These are phyloP conservation scores for Nothobranchius furzeri DNA, from an alignment of 2,113 vertebrate genomes.

Conservation along the genomic window DNA sequence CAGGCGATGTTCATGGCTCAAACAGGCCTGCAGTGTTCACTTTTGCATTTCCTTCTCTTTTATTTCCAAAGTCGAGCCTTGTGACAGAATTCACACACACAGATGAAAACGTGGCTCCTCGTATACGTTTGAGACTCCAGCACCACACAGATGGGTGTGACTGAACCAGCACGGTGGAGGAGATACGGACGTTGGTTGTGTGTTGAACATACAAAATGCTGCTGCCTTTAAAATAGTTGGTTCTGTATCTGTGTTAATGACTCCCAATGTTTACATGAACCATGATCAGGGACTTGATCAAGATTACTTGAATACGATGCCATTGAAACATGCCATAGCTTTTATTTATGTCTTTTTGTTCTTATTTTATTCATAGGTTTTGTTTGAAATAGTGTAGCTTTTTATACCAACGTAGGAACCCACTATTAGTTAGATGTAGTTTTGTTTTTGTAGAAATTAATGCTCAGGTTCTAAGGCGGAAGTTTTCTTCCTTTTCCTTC, in stretches of 20 bases:
- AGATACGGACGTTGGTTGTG: constrained; percentile 37
- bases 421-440: constrained; percentile 48
- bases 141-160: constrained; percentile 52
- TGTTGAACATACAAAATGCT: constrained; percentile 72
- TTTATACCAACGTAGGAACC: constrained; percentile 55
- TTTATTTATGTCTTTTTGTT: constrained; percentile 73
- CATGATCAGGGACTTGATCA: constrained; percentile 84
- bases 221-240: constrained; percentile 78
- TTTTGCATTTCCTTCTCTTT: neutral
- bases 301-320: constrained; percentile 88
- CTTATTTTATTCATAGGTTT: constrained; percentile 25
- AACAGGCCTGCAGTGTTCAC: constrained; percentile 12
- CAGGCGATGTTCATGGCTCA: constrained; percentile 38
- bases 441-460: constrained; percentile 41
- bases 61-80: constrained; percentile 57
- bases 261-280: constrained; percentile 81
- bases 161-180: constrained; percentile 59
- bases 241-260: constrained; percentile 75
- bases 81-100: constrained; percentile 21
- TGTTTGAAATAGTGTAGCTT: constrained; percentile 62
- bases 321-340: constrained; percentile 78
- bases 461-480: constrained; percentile 66
- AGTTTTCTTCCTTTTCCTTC: constrained; percentile 33
- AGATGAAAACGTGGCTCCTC: constrained; percentile 29
- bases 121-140: constrained; percentile 48